Evolutionary conservation across 2,888 invertebrate genomes (phyloP), one percentile per base, ranked within the genome.

Genomic region (Arctia plantaginis): DNA sequence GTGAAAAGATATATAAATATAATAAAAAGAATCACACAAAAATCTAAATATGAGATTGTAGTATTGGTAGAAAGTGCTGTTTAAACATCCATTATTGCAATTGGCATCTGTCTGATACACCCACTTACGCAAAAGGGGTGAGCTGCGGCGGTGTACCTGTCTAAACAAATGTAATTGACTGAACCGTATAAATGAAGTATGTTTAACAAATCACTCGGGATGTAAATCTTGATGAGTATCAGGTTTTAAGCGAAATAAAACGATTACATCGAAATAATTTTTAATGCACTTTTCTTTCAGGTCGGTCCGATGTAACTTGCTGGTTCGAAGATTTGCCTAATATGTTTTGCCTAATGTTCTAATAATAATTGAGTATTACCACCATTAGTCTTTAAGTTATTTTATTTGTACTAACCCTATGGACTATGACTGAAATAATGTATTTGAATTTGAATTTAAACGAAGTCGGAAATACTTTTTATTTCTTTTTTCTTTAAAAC

Each of bases 91-190:
- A 39, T 35, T 18, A 55, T 13, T 55, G 69, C 55, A 69, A 81
- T 74, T 82, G 85, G 82, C 84, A 79, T 69, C 55, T 76, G 78
- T 77, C 81, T 80, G 78, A n/a, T 68, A 70, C 80, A 80, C 76
- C 66, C 73, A 84, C 20, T 44, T 59, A 62, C 78, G 75, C 67
- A 70, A 75, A 82, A 82, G 80, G 86, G 85, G 82, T 84, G 81
- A 76, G 69, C 27, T 39, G 7, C 30, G 3, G n/a, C n/a, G 41
- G 71, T 70, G 73, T 70, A 74, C 35, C 69, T 77, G 70, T 80
- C 82, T 78, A 83, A 76, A 75, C 69, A 82, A 82, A 80, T 67
- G 74, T 75, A 79, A 79, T 76, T 67, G 77, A 82, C 72, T 65
- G 65, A 47, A 70, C 71, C 35, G 69, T 74, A 75, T 77, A 39